These are phyloP conservation scores for Zingel zingel DNA, from an alignment of 2,113 vertebrate genomes.

Conservation along the genomic window DNA sequence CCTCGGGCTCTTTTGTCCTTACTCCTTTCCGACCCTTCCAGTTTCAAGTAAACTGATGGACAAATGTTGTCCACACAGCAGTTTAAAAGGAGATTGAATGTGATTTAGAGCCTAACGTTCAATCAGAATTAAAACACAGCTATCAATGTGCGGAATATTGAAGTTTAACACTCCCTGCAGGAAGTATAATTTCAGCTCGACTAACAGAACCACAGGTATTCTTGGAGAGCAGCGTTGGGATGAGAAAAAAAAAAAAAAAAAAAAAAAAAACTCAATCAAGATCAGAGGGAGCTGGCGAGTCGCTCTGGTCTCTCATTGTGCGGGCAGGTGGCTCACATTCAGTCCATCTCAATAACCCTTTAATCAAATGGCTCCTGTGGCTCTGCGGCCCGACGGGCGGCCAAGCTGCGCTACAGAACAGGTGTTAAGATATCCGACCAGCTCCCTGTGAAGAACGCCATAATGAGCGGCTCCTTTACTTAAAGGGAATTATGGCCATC, in stretches of 20 bases:
- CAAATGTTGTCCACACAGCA: too few relatives aligned
- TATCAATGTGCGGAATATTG: too few relatives aligned
- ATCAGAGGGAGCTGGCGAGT: constrained; percentile 40
- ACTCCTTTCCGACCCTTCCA: too few relatives aligned
- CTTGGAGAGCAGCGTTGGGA: not conserved
- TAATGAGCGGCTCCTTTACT: not conserved
- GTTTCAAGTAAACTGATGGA: too few relatives aligned
- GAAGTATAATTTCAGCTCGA: constrained; percentile 36
- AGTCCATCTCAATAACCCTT: constrained; percentile 41
- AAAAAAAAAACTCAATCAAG: not conserved
- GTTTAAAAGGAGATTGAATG: too few relatives aligned
- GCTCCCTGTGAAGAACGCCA: not conserved
- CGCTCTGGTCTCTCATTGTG: constrained; percentile 40
- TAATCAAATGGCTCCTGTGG: constrained; percentile 45
- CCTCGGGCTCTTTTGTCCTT: too few relatives aligned
- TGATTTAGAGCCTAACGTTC: too few relatives aligned
- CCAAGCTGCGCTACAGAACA: constrained; percentile 10
- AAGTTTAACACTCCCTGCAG: constrained; percentile 23
- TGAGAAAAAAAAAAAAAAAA: not conserved
- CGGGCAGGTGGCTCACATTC: constrained; percentile 53
- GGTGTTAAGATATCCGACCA: not conserved
- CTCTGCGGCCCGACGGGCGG: constrained; percentile 1
- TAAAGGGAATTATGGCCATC: too few relatives aligned
- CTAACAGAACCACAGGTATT: constrained; percentile 31
- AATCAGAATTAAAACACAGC: too few relatives aligned